These are phyloP conservation scores for Drosophila neocordata DNA, from an alignment of 1,140 invertebrate species.

Conservation along the genomic window DNA sequence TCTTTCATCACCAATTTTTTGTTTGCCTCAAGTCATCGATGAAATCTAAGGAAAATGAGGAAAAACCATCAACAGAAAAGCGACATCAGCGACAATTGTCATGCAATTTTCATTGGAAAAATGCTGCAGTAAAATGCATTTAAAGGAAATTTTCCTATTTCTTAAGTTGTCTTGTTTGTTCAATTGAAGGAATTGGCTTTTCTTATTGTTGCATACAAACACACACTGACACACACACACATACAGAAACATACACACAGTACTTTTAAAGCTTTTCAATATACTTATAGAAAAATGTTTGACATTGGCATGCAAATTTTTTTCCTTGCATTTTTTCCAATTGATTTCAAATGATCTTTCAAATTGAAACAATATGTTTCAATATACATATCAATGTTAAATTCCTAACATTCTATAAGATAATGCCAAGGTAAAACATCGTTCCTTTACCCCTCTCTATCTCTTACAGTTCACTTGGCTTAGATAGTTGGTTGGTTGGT, in stretches of 20 bases:
- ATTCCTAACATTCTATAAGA: background rate
- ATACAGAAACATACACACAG: no score
- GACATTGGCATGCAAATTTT: background rate
- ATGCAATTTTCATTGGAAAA: no score
- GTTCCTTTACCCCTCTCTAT: no score
- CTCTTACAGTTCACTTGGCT: no score
- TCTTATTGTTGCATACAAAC: background rate
- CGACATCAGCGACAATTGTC: background rate
- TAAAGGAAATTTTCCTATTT: conserved; percentile 1
- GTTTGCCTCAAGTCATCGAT: background rate
- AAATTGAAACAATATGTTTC: background rate
- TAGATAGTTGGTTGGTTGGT: no score
- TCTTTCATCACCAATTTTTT: background rate
- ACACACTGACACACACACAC: background rate
- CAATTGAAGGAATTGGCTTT: background rate
- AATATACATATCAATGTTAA: background rate
- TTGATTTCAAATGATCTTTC: conserved; percentile 2
- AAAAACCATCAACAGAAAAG: conserved; percentile 19
- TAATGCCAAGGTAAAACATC: no score
- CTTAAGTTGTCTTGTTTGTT: background rate
- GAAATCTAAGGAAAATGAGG: conserved; percentile 46
- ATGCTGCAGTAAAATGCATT: background rate
- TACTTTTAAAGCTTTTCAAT: no score
- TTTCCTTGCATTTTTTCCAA: background rate
- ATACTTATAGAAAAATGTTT: no score